Conservation (phyloP, 2,797 vertebrate genomes). For the Eutrigla gurnardus region DNA sequence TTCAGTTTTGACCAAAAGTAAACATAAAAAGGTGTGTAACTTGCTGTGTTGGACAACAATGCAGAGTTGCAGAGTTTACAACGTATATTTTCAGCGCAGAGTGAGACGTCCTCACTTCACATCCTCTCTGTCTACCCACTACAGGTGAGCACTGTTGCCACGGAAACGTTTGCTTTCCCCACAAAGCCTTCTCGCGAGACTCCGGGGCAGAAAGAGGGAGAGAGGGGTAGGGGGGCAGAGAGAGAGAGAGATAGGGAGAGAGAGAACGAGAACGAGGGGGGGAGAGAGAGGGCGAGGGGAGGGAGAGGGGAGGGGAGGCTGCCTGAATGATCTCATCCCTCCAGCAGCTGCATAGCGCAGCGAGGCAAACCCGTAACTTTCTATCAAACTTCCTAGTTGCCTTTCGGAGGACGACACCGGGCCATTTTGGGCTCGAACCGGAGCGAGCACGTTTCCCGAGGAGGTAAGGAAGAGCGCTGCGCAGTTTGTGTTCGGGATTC, state of each 20-base stretch:
- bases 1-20: not conserved
- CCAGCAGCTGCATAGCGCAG: conserved; percentile 85
- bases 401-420: conserved; percentile 41
- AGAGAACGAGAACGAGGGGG: not conserved
- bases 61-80: not conserved
- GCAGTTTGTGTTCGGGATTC: conserved; percentile 43
- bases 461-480: conserved; percentile 27
- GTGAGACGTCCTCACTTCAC: conserved; percentile 49
- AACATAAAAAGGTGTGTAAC: too few species aligned
- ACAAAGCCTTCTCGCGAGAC: conserved; percentile 82
- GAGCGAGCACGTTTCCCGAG: conserved; percentile 27
- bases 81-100: not conserved
- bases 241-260: conserved; percentile 12
- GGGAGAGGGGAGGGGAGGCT: conserved; percentile 52
- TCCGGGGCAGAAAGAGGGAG: conserved; percentile 29
- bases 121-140: not conserved
- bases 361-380: conserved; percentile 83
- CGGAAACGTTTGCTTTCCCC: conserved; percentile 77
- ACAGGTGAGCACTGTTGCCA: conserved; percentile 82
- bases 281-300: conserved; percentile 5
- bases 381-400: conserved; percentile 84
- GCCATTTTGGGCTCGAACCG: conserved; percentile 28
- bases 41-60: not conserved
- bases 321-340: conserved; percentile 86
- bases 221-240: conserved; percentile 12